These are phyloP conservation scores for Adineta ricciae DNA, from an alignment of 2,888 invertebrate genomes.

Conservation along the genomic window DNA sequence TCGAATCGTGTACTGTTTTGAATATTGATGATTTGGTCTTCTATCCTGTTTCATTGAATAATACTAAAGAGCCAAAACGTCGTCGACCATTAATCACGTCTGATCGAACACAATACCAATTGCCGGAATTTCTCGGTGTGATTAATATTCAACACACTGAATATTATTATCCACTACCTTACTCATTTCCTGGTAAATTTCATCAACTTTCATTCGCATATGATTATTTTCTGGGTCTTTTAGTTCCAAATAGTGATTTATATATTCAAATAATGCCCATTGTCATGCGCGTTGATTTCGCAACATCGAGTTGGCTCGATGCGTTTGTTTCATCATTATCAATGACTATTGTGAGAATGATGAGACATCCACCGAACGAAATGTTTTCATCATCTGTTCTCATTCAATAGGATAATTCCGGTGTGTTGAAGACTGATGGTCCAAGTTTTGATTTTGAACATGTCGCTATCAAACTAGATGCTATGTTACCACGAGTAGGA, in stretches of 20 bases:
- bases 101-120: constrained; percentile 6
- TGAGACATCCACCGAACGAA: no score
- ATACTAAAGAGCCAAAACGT: background rate
- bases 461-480: background rate
- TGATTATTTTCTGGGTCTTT: background rate
- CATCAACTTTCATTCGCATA: background rate
- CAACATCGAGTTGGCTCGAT: background rate
- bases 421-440: background rate
- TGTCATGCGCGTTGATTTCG: background rate
- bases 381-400: background rate
- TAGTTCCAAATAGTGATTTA: constrained; percentile 20
- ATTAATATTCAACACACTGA: constrained; percentile 6
- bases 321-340: background rate
- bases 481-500: constrained; percentile 10
- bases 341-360: background rate
- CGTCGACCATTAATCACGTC: constrained; percentile 4
- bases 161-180: constrained; percentile 20
- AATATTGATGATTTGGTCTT: constrained; percentile 10
- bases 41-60: background rate
- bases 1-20: constrained; percentile 2
- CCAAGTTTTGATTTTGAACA: background rate
- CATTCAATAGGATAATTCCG: background rate
- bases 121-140: constrained; percentile 13
- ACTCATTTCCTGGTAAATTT: constrained; percentile 16
- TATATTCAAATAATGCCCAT: constrained; percentile 11